Percentiles rank a stretch among this genome's conserved stretches.
These are phyloP conservation scores for Thalpophila matura DNA, from an alignment of 2,888 invertebrate species.

Conservation along the genomic window DNA sequence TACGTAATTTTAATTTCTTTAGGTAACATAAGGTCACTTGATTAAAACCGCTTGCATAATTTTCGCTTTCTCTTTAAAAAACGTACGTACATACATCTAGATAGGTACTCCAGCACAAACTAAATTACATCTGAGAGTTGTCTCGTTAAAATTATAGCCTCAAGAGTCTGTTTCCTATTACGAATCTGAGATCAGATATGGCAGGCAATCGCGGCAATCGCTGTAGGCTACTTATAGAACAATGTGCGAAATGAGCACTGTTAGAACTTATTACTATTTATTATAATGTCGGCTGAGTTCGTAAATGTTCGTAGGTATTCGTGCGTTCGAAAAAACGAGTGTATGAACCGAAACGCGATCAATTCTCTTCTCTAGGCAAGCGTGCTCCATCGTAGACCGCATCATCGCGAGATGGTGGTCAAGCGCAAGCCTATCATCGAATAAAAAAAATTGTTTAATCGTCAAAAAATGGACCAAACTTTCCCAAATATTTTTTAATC, in stretches of 20 bases:
- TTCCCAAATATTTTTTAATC: no score
- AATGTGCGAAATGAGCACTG: constrained; percentile 62
- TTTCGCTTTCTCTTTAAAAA: constrained; percentile 52
- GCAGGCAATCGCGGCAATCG: constrained; percentile 65
- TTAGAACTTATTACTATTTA: constrained; percentile 32
- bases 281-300: not conserved
- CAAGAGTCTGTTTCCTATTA: constrained; percentile 53
- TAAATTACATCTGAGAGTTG: constrained; percentile 52
- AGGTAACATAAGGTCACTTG: constrained; percentile 34
- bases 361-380: no score
- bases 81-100: constrained; percentile 35
- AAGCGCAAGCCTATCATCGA: no score
- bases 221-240: constrained; percentile 63
- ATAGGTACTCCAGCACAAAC: constrained; percentile 27
- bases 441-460: no score
- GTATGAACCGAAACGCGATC: no score
- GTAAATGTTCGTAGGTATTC: not conserved
- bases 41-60: constrained; percentile 44
- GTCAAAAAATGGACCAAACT: no score
- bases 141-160: constrained; percentile 49
- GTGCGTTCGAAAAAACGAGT: not conserved
- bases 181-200: constrained; percentile 61
- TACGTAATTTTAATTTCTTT: constrained; percentile 22
- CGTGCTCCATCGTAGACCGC: no score
- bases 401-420: no score